Percentiles rank a stretch among this genome's conserved stretches.
phyloP scores from a whole-genome alignment of 2,888 invertebrate genomes.

The Strigamia transsilvanica region DNA sequence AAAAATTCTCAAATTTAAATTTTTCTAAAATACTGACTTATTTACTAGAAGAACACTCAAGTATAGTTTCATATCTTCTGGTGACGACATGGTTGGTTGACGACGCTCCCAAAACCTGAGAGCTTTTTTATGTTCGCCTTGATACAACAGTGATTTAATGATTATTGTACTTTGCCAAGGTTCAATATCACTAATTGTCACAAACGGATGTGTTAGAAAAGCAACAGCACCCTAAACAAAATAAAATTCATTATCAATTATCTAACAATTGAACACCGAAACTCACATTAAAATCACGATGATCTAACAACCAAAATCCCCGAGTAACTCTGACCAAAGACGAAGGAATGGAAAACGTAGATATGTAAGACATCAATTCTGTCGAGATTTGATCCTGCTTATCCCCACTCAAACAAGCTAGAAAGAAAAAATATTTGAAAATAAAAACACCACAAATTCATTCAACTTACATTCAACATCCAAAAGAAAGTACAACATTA shows the following conservation, averaged over 20 bases:
- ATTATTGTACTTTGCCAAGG: constrained; percentile 79
- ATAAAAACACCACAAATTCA: background rate
- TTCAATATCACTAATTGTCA: constrained; percentile 71
- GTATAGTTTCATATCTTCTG: constrained; percentile 67
- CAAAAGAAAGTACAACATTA: constrained; percentile 81
- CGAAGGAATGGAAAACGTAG: constrained; percentile 78
- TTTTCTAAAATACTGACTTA: constrained; percentile 62
- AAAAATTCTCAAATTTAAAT: background rate
- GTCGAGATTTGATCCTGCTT: background rate
- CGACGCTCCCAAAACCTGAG: constrained; percentile 74
- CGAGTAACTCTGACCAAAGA: constrained; percentile 80
- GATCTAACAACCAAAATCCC: constrained; percentile 90
- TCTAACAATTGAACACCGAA: background rate
- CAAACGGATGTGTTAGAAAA: constrained; percentile 72
- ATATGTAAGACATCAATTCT: constrained; percentile 59
- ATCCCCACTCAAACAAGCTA: background rate
- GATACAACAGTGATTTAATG: constrained; percentile 72
- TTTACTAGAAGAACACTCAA: constrained; percentile 73
- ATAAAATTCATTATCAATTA: constrained; percentile 19
- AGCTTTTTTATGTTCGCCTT: constrained; percentile 75
- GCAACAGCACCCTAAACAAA: constrained; percentile 67
- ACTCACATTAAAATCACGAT: constrained; percentile 78
- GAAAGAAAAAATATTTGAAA: constrained; percentile 28
- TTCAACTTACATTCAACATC: constrained; percentile 74
- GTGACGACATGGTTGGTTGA: constrained; percentile 69